A percentile compares a stretch with the other conserved stretches of the same genome.
Conservation (phyloP, 1,140 invertebrate species). For the Hyles euphorbiae region DNA sequence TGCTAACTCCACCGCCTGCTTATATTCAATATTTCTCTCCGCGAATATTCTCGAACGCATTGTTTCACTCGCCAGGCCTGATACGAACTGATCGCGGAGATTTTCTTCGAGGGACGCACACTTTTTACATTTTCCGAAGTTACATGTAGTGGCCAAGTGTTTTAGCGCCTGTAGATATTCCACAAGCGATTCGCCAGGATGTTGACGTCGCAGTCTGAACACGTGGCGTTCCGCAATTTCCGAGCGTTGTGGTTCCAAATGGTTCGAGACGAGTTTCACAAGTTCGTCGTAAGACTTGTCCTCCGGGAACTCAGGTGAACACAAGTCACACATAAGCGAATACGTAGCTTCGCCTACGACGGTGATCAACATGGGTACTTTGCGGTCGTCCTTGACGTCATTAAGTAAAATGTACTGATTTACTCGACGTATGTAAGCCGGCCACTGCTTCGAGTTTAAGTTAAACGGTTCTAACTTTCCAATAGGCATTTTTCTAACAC, state of each 20-base stretch:
- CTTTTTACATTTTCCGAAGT: too few species aligned
- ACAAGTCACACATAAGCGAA: constrained; percentile 36
- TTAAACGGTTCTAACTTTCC: constrained; percentile 23
- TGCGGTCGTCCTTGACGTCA: constrained; percentile 23
- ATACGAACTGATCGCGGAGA: too few species aligned
- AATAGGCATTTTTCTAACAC: constrained; percentile 16
- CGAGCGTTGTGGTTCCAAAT: constrained; percentile 31
- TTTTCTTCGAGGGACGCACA: too few species aligned
- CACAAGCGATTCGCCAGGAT: too few species aligned
- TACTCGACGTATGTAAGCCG: constrained; percentile 29
- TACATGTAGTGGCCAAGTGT: too few species aligned
- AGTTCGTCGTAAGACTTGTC: constrained; percentile 24
- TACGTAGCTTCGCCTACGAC: constrained; percentile 30
- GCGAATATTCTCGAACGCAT: too few species aligned
- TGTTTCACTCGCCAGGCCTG: too few species aligned
- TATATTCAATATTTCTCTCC: too few species aligned
- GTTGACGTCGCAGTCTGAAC: too few species aligned
- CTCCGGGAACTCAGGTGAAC: constrained; percentile 29
- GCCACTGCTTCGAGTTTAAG: constrained; percentile 23
- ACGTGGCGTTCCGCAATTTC: too few species aligned
- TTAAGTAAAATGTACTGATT: constrained; percentile 37
- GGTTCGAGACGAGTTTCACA: constrained; percentile 22
- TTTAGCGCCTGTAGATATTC: too few species aligned
- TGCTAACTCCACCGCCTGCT: constrained; percentile 19
- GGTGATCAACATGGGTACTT: constrained; percentile 32